phyloP scores from a whole-genome alignment of 1,140 invertebrate species.

The Ladona fulva region DNA sequence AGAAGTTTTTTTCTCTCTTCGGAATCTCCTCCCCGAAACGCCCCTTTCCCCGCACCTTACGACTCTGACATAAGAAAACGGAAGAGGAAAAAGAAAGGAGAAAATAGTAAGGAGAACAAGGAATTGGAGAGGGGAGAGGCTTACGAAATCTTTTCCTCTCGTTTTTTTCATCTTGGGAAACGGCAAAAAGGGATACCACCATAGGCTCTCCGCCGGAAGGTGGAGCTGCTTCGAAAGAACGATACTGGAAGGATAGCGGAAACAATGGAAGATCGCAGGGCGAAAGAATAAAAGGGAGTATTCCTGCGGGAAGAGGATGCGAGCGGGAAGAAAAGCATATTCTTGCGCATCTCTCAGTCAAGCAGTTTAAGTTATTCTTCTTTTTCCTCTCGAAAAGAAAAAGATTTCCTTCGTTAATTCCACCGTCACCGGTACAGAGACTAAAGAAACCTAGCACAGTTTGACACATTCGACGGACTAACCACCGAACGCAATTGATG shows the following conservation, averaged over 20 bases:
- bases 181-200: neutral
- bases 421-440: no score
- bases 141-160: neutral
- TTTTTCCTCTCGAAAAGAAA: no score
- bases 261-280: neutral
- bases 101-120: slow-evolving; percentile 13
- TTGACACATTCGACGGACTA: no score
- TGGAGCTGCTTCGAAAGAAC: neutral
- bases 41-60: slow-evolving; percentile 17
- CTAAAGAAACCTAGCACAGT: no score
- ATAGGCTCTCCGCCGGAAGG: neutral
- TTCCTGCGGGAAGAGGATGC: neutral
- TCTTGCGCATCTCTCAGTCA: neutral
- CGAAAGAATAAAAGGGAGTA: neutral
- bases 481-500: no score
- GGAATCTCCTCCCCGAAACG: neutral
- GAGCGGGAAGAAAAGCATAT: neutral
- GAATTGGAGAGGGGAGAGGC: slow-evolving; percentile 16
- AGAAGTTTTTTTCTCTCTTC: slow-evolving; percentile 15
- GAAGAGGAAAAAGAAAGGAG: slow-evolving; percentile 20
- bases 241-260: neutral
- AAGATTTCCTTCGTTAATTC: no score
- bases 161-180: neutral
- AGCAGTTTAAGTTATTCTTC: neutral
- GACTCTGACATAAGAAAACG: slow-evolving; percentile 12